Evolutionary conservation across 2,113 vertebrate genomes (phyloP).

Genomic region (Trinectes maculatus): DNA sequence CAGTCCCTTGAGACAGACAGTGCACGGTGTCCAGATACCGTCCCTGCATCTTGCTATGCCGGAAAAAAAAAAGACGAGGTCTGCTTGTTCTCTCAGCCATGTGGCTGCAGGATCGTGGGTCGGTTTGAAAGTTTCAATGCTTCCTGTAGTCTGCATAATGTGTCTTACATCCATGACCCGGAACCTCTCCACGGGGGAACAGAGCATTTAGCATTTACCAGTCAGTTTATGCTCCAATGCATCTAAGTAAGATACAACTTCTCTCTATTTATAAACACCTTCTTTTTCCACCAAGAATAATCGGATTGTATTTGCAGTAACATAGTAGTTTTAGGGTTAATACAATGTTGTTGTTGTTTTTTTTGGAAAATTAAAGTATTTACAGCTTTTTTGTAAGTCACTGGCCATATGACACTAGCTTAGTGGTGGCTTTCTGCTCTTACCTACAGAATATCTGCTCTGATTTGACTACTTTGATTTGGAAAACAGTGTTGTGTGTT

Average conservation of each 20-base stretch:
- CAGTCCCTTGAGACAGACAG: slow-evolving; percentile 64
- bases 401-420: background rate
- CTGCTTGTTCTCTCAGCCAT: slow-evolving; percentile 2
- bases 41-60: slow-evolving; percentile 18
- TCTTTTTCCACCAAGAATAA: slow-evolving; percentile 12
- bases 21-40: slow-evolving; percentile 49
- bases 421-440: background rate
- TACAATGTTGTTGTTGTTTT: too few relatives aligned
- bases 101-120: slow-evolving; percentile 11
- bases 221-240: slow-evolving; percentile 62
- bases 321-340: background rate
- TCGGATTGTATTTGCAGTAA: slow-evolving; percentile 11
- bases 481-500: background rate
- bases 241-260: slow-evolving; percentile 42
- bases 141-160: slow-evolving; percentile 51
- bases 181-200: slow-evolving; percentile 34
- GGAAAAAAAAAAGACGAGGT: slow-evolving; percentile 20
- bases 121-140: slow-evolving; percentile 42
- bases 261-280: slow-evolving; percentile 9
- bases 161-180: slow-evolving; percentile 51
- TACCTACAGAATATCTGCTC: background rate
- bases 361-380: too few relatives aligned
- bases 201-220: slow-evolving; percentile 61
- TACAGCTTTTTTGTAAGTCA: slow-evolving; percentile 7
- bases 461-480: background rate